Base-by-base conservation (phyloP, 2,888 invertebrate genomes). In the Tuberolachnus salignus region DNA sequence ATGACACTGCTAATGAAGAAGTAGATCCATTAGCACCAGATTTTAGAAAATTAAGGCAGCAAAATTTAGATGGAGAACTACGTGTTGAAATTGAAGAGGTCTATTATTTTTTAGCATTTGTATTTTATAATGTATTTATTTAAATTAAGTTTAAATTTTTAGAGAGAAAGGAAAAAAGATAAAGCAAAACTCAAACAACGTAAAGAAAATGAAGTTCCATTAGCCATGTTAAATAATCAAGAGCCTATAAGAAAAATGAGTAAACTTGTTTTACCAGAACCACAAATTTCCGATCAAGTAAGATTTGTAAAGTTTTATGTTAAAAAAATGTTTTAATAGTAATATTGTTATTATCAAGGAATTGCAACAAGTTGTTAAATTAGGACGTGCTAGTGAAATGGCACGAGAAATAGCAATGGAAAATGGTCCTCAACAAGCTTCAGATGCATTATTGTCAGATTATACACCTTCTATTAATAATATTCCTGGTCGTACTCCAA, bases 161-260 rank as follows among this genome's bases (percentile, higher is more conserved):
- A 92, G 90, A 90, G 92, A 82, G 97, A 97, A 84, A 90, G 98
- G 14, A 92, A 94, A 75, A 97, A 97, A 84, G 98, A 99, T 85
- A 98, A 97, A 84, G 92, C 94, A 81, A 98, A 97, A 85, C 86
- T 97, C 83, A 98, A 98, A 85, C 94, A 97, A 84, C 90, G 95
- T 69, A 97, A 97, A 85, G 98, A 98, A 84, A 97, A 97, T 85
- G 97, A 97, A 83, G 94, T 98, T 82, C 96, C 97, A 0, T 90
- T 92, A 83, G 93, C 95, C 0, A 93, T 96, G 91, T 86, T 94
- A 75, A 92, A 93, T 84, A 93, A 92, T 81, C 91, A 93, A 83
- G 96, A 97, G 85, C 97, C 97, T 0, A 91, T 93, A 0, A 91
- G 92, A 82, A 98, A 98, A 85, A 89, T 98, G 78, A 97, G 96